Percentiles rank a stretch among this genome's conserved stretches.
These are phyloP conservation scores for Sesamia inferens DNA, from an alignment of 2,888 invertebrate genomes.

Conservation along the genomic window DNA sequence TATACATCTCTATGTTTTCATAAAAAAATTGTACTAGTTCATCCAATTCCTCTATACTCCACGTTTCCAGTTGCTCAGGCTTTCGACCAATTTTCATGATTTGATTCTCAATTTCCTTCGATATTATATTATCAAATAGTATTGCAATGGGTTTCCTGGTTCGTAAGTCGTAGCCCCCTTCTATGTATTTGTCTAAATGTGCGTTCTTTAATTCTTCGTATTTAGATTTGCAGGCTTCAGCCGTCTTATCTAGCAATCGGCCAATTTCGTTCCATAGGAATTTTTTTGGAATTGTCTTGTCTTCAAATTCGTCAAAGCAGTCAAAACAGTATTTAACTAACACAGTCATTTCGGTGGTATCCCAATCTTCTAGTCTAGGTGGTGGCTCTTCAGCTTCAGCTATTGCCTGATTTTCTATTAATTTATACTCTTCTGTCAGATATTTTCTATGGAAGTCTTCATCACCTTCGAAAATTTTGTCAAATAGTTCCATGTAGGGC, in stretches of 20 bases:
- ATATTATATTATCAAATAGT: slow-evolving; percentile 81
- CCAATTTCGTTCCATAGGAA: slow-evolving; percentile 86
- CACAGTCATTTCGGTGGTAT: slow-evolving; percentile 78
- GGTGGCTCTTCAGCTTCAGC: slow-evolving; percentile 34
- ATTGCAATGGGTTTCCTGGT: slow-evolving; percentile 78
- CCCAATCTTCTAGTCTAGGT: slow-evolving; percentile 70
- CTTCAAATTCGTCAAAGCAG: slow-evolving; percentile 83
- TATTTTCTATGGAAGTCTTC: slow-evolving; percentile 77
- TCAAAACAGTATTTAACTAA: slow-evolving; percentile 84
- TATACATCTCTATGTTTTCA: slow-evolving; percentile 81
- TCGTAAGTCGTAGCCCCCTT: slow-evolving; percentile 73
- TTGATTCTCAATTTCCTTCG: slow-evolving; percentile 74
- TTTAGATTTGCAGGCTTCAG: slow-evolving; percentile 77
- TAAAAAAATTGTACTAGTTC: slow-evolving; percentile 80
- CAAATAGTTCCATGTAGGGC: slow-evolving; percentile 82
- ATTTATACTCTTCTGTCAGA: slow-evolving; percentile 44
- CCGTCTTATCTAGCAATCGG: slow-evolving; percentile 77
- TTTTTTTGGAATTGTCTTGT: slow-evolving; percentile 81
- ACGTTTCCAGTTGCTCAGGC: slow-evolving; percentile 60
- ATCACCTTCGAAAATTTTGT: slow-evolving; percentile 81
- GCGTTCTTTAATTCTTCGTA: slow-evolving; percentile 73
- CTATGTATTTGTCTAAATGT: slow-evolving; percentile 76
- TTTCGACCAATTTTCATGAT: slow-evolving; percentile 58
- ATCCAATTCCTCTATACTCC: slow-evolving; percentile 75
- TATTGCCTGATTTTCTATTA: slow-evolving; percentile 31